These are phyloP conservation scores for Montipora efflorescens DNA, from an alignment of 64 coral and sea anemone species.

Conservation along the genomic window DNA sequence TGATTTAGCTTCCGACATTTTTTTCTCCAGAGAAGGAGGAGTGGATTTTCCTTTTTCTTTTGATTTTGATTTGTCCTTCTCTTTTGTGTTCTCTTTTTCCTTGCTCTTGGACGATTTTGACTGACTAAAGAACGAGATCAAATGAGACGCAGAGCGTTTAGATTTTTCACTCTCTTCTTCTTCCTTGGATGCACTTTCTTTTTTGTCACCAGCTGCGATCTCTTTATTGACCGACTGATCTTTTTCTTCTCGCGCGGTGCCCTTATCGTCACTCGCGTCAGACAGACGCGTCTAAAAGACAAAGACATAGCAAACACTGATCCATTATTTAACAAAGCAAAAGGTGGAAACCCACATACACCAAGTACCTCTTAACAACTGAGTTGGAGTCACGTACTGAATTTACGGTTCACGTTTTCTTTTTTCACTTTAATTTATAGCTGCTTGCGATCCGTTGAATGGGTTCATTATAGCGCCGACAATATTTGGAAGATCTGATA, in stretches of 20 bases:
- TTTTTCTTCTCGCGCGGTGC: not conserved
- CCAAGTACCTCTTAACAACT: too few species aligned
- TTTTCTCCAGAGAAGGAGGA: constrained; percentile 5
- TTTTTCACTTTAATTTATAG: too few species aligned
- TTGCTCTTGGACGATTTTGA: constrained; percentile 35
- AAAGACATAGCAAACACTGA: not conserved
- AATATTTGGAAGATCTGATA: too few species aligned
- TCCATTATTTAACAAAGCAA: not conserved
- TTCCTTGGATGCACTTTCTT: not conserved
- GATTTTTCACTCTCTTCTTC: constrained; percentile 30
- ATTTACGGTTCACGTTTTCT: too few species aligned
- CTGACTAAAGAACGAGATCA: constrained; percentile 33
- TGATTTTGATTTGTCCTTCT: constrained; percentile 29
- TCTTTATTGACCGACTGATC: not conserved
- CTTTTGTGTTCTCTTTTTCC: constrained; percentile 29
- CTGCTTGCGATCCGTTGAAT: too few species aligned
- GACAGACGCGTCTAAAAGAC: constrained; percentile 18
- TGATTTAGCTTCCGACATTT: constrained; percentile 11
- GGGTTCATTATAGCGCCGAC: too few species aligned
- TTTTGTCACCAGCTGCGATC: not conserved
- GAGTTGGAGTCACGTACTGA: too few species aligned
- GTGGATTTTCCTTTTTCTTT: constrained; percentile 49
- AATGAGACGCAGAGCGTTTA: constrained; percentile 32
- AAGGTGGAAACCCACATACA: not conserved
- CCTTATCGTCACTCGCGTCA: not conserved